Percentiles rank a stretch among this genome's conserved stretches.
These are phyloP conservation scores for Pollenia labialis DNA, from an alignment of 2,888 invertebrate species.

Conservation along the genomic window DNA sequence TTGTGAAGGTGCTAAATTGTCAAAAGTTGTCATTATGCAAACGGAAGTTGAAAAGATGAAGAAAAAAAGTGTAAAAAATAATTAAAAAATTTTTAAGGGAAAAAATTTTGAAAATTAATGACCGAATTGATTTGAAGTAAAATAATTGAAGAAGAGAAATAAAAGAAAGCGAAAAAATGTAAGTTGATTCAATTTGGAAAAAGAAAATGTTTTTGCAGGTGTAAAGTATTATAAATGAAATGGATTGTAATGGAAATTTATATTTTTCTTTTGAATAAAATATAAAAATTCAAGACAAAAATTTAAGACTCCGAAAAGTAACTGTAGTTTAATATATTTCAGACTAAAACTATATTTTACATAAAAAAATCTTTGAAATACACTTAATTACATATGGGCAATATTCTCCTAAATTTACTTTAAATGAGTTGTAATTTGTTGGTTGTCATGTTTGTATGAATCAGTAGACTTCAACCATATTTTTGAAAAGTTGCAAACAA, in stretches of 20 bases:
- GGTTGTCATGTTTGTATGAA: too few species aligned
- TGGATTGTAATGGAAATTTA: not conserved
- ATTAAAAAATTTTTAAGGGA: constrained; percentile 40
- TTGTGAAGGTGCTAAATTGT: constrained; percentile 61
- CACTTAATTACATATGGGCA: too few species aligned
- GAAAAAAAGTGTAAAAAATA: constrained; percentile 46
- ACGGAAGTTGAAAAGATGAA: constrained; percentile 52
- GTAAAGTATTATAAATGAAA: not conserved
- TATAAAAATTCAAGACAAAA: not conserved
- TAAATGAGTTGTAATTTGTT: too few species aligned
- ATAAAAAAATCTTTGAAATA: too few species aligned
- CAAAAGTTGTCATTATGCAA: constrained; percentile 67
- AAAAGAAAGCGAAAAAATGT: not conserved
- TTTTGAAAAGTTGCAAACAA: too few species aligned
- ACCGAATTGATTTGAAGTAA: constrained; percentile 49
- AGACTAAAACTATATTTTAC: too few species aligned
- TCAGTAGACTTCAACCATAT: too few species aligned
- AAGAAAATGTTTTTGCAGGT: not conserved
- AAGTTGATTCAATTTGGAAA: not conserved
- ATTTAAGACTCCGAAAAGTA: not conserved
- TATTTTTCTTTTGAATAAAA: not conserved
- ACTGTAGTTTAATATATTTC: too few species aligned
- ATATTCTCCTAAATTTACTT: too few species aligned
- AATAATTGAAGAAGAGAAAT: not conserved
- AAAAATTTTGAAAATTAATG: constrained; percentile 50